Base-by-base conservation (phyloP, 2,888 invertebrate species). In the Andricus curvator region DNA sequence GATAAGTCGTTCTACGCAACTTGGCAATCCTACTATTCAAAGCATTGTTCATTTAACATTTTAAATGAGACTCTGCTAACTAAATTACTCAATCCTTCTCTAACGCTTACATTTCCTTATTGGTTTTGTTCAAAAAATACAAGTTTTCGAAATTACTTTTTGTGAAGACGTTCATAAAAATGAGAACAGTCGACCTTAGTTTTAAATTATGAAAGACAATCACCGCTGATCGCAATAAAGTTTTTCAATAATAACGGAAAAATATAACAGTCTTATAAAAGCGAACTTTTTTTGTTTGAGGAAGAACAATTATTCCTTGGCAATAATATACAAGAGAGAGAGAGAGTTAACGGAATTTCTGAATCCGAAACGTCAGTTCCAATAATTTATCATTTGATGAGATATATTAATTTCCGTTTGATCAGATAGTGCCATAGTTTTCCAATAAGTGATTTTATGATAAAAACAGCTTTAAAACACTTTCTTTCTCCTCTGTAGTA, bases 61-160 rank as follows among this genome's bases (percentile, higher is more conserved):
- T 25, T 6, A 20, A n/a, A 51, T 22, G n/a, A n/a, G n/a, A 11
- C 70, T 70, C 25, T 48, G 48, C 25, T 56, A 8, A 11, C 11
- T 9, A 9, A 56, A n/a, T 56, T n/a, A 56, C n/a, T n/a, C 6
- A 11, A 56, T 11, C 22, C 9, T 11, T 56, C 17, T 48, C 17
- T 5, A 56, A 56, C n/a, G n/a, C 15, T 56, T 74, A 51, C 20
- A 48, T 44, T 48, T 70, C 74, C 51, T 74, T 56, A 74, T 74
- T 70, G 29, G 6, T 8, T 8, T 70, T 68, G 25, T 67, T 70
- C 15, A 56, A 22, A 29, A 74, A 25, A 33, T 33, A 33, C 13
- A 29, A 33, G 33, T 20, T 70, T 17, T 51, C 17, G 56, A 8
- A 29, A 70, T 22, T 51, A 4, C 25, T 48, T 48, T 44, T 25